A percentile compares a stretch with the other conserved stretches of the same genome.
phyloP scores from a whole-genome alignment of 2,888 invertebrate species.

The Agonopterix subpropinquella region DNA sequence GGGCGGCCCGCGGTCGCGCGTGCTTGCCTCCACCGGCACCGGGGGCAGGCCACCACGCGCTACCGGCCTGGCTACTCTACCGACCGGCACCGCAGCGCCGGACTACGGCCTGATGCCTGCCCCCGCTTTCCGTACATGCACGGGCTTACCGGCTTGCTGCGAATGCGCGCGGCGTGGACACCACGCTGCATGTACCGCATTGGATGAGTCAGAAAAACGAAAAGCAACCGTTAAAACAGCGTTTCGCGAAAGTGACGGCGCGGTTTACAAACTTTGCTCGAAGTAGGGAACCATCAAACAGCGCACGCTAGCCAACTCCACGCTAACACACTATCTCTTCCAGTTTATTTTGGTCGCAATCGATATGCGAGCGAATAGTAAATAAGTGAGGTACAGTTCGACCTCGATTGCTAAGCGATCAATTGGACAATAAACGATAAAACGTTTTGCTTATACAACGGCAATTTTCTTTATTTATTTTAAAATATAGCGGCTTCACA shows the following conservation, averaged over 20 bases:
- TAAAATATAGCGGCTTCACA: constrained; percentile 75
- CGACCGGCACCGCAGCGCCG: constrained; percentile 36
- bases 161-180: constrained; percentile 47
- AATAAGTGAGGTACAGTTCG: constrained; percentile 52
- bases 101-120: constrained; percentile 6
- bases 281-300: constrained; percentile 33
- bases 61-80: constrained; percentile 30
- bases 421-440: constrained; percentile 69
- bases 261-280: constrained; percentile 21
- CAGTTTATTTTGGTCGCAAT: constrained; percentile 67
- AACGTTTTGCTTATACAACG: constrained; percentile 72
- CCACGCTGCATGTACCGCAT: constrained; percentile 59
- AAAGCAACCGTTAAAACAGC: constrained; percentile 46
- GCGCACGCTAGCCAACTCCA: constrained; percentile 66
- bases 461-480: constrained; percentile 75
- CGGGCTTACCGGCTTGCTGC: constrained; percentile 50
- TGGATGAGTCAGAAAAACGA: constrained; percentile 71
- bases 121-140: constrained; percentile 15
- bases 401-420: constrained; percentile 54
- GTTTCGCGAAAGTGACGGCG: constrained; percentile 22
- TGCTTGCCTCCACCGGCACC: constrained; percentile 28
- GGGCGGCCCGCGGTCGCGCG: constrained; percentile 37
- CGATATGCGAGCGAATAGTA: constrained; percentile 61
- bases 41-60: constrained; percentile 1
- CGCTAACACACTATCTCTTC: constrained; percentile 69